A percentile compares a stretch with the other conserved stretches of the same genome.
Evolutionary conservation across 1,140 invertebrate species (phyloP).

Genomic region (Laupala kohalensis): DNA sequence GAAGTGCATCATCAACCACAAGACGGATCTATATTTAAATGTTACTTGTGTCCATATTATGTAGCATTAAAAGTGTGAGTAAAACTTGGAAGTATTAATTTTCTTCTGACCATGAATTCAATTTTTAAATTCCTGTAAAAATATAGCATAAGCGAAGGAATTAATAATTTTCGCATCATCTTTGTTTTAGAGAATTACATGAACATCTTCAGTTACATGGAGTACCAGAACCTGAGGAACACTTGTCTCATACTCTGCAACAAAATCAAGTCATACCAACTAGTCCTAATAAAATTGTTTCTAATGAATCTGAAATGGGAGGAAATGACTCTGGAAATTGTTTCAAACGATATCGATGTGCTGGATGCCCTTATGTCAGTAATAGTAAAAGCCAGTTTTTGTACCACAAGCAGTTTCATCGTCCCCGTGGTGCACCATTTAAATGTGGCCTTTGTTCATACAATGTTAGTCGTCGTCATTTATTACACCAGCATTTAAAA

Average conservation of each 20-base stretch:
- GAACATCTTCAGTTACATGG: constrained; percentile 28
- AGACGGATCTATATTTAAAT: constrained; percentile 56
- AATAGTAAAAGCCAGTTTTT: constrained; percentile 72
- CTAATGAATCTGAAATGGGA: neutral
- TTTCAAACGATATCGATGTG: constrained; percentile 50
- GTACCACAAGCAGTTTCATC: constrained; percentile 76
- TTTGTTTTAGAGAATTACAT: constrained; percentile 18
- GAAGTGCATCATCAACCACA: constrained; percentile 56
- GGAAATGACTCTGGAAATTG: neutral
- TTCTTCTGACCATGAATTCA: no score
- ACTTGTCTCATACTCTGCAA: constrained; percentile 11
- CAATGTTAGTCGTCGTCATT: constrained; percentile 63
- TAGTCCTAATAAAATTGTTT: neutral
- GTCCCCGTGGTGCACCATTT: constrained; percentile 53
- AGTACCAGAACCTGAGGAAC: constrained; percentile 18
- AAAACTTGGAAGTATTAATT: neutral
- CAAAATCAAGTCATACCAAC: neutral
- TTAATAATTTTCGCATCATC: neutral
- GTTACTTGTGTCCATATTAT: constrained; percentile 66
- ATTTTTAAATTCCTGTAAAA: no score
- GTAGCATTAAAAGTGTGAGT: constrained; percentile 43
- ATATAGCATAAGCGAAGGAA: neutral
- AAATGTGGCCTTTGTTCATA: constrained; percentile 70
- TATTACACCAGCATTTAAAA: constrained; percentile 63
- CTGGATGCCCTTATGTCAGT: constrained; percentile 62